Conservation (phyloP, 2,797 vertebrate species). For the Bovichtus variegatus region DNA sequence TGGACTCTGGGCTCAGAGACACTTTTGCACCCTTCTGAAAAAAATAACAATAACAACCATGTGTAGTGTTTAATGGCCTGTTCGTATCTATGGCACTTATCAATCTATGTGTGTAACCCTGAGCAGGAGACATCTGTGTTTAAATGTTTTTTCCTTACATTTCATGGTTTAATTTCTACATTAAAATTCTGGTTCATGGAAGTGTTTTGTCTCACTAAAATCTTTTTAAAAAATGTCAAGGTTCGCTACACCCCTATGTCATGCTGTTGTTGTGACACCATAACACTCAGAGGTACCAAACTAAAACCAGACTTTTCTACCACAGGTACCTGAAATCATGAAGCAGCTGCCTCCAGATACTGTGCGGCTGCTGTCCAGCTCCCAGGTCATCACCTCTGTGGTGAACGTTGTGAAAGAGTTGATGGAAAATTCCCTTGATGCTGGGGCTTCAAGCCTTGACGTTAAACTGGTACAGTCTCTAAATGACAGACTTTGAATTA, state of each 20-base stretch:
- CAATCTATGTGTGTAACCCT: neutral
- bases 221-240: neutral
- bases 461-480: conserved; percentile 89
- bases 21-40: neutral
- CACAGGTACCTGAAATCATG: conserved; percentile 80
- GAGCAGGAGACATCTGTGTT: neutral
- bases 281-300: neutral
- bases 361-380: conserved; percentile 91
- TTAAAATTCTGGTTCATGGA: neutral
- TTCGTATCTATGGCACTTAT: too few species aligned
- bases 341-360: conserved; percentile 92
- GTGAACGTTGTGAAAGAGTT: conserved; percentile 95
- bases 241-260: neutral
- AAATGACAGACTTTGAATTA: neutral
- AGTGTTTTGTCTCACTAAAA: neutral
- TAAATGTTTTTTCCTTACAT: neutral
- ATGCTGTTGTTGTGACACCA: neutral
- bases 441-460: conserved; percentile 89
- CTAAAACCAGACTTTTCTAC: conserved; percentile 9
- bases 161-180: neutral
- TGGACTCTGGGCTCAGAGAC: neutral
- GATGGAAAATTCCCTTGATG: conserved; percentile 95
- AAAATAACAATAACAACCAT: neutral
- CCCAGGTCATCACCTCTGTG: conserved; percentile 94
- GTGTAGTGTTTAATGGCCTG: neutral